Base-by-base conservation (phyloP, 1,140 invertebrate genomes). In the Pseudoatta argentina region DNA sequence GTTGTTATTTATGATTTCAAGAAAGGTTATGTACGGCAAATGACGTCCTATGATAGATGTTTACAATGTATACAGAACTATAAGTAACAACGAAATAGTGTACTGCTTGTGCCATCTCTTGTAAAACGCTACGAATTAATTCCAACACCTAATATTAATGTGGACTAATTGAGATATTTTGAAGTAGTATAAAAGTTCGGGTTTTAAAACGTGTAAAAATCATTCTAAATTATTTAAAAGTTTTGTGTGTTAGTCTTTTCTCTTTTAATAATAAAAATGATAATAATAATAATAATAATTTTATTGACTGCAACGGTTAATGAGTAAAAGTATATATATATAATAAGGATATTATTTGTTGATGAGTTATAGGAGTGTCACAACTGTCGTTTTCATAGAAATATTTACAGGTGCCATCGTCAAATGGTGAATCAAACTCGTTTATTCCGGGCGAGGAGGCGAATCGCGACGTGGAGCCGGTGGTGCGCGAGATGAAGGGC, bases 401-500 rank as follows among this genome's bases (percentile, higher is more conserved):
- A 5, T 77, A 76, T 57, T 92, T 92, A 3, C 86, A 95, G 95
- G 92, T 95, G 21, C 94, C 95, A 6, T 93, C 95, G 14, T 96
- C 96, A 21, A 97, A 97, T 87, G 96, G 96, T 16, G 96, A 96
- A 73, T 96, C 96, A 0, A 95, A 95, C 57, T 96, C 95, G 3
- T 95, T 97, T 85, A 96, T 96, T 83, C 96, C 96, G 48, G 94
- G 93, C 16, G 96, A 96, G 81, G 96, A 96, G 77, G 82, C 88
- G n/a, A 95, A 94, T 75, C 92, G 94, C 6, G 97, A 98, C 90
- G 96, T 98, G 5, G 98, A 98, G 92, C 96, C 97, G 14, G 97
- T 98, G 2, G 96, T 97, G 4, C 96, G 96, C 63, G 97, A 97
- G 91, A 96, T 98, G 92, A 96, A 96, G 88, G 97, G 97, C 10